Base-by-base conservation (phyloP, 2,888 invertebrate species). In the Vanessa cardui region DNA sequence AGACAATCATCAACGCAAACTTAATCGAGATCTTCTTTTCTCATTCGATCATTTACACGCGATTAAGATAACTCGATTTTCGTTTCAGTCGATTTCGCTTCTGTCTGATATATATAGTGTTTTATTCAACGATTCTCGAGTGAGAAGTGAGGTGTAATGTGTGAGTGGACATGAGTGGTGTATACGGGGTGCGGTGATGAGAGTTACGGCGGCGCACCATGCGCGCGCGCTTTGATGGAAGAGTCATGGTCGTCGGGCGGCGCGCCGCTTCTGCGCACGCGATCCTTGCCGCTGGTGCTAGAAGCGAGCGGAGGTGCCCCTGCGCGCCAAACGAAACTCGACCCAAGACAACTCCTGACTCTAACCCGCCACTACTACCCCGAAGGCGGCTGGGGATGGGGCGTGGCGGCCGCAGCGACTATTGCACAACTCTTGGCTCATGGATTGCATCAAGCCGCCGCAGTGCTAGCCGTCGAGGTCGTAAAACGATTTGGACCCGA, bases 311-410 rank as follows among this genome's bases (percentile, higher is more conserved):
- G 84, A 71, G 83, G 88, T 72, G 91, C 91, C 74, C 91, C 92
- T 77, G 81, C 88, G 82, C 90, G 87, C 80, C 88, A 86, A 83
- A 82, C 86, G 83, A 93, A 84, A 83, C 92, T 91, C 82, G 92
- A 92, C 84, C 94, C 93, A 50, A 93, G 94, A 70, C 93, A 94
- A 70, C 87, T 95, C 76, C 92, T 96, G 66, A 95, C 95, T 9
- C 92, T 96, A 74, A 95, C 96, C 74, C 96, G 96, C 78, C 96
- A 97, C 81, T 97, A 97, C 88, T 97, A 97, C 86, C 97, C 97
- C 45, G 97, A 97, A 87, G 97, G 97, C 8, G 97, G 97, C 0
- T 97, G 97, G 97, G 97, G 97, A 7, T 97, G 97, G 96, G 94
- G 96, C 63, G 95, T 97, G 62, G 94, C 96, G 1, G 91, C 94